These are phyloP conservation scores for Macrophya annulata DNA, from an alignment of 2,888 invertebrate species.

Conservation along the genomic window DNA sequence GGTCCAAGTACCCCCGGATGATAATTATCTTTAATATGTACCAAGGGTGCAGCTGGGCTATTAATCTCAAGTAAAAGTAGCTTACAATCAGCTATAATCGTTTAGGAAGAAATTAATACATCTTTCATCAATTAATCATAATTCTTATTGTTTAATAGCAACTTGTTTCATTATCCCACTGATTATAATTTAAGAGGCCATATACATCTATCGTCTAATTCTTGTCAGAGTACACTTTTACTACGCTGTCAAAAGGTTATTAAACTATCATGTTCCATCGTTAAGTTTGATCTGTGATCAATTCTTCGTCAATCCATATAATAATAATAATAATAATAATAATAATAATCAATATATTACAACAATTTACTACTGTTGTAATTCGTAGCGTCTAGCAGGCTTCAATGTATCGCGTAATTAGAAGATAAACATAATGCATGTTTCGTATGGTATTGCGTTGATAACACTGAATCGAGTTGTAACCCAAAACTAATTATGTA, in stretches of 20 bases:
- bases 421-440: no score
- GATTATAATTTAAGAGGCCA: conserved; percentile 20
- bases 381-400: not conserved
- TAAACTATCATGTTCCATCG: not conserved
- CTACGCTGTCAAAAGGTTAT: not conserved
- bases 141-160: conserved; percentile 19
- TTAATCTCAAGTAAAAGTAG: conserved; percentile 3
- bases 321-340: no score
- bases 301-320: not conserved
- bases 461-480: no score
- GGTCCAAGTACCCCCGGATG: not conserved
- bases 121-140: conserved; percentile 13
- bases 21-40: not conserved
- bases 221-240: not conserved
- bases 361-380: not conserved
- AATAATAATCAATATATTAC: no score
- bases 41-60: conserved; percentile 5
- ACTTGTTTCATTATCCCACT: not conserved
- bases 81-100: not conserved
- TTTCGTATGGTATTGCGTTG: no score
- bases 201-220: not conserved
- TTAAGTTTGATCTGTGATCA: not conserved
- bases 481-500: no score
- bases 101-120: conserved; percentile 8
- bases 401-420: no score